Percentiles rank a stretch among this genome's conserved stretches.
phyloP scores from a whole-genome alignment of 2,113 vertebrate genomes.

The Ciconia maguari region DNA sequence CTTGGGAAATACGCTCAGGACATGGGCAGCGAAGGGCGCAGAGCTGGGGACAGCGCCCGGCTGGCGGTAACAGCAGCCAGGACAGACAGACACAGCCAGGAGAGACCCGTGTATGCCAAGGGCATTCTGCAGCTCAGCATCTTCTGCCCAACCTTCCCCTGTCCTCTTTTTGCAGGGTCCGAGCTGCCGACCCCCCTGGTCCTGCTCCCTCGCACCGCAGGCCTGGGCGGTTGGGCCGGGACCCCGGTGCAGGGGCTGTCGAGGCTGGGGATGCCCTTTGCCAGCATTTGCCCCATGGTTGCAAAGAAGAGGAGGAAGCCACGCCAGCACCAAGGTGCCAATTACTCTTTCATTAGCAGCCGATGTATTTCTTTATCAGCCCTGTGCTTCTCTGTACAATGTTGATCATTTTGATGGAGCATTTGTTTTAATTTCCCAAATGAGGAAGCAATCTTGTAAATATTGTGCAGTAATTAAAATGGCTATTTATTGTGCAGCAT shows the following conservation, averaged over 20 bases:
- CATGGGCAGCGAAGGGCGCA: neutral
- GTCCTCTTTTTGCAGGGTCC: accelerated
- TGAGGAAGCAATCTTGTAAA: constrained; percentile 60
- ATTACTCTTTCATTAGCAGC: neutral
- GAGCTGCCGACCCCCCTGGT: neutral
- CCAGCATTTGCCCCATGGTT: accelerated
- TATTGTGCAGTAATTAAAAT: constrained; percentile 62
- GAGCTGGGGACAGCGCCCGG: neutral
- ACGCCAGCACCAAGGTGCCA: neutral
- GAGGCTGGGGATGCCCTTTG: neutral
- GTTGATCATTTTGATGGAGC: constrained; percentile 43
- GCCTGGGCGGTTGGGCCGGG: too few species aligned
- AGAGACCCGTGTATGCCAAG: accelerated
- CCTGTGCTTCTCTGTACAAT: neutral
- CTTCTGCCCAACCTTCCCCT: accelerated
- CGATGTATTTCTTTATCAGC: neutral
- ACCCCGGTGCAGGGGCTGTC: accelerated
- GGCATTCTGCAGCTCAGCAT: neutral
- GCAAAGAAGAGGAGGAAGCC: neutral
- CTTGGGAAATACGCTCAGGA: neutral
- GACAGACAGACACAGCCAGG: neutral
- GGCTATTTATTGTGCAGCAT: constrained; percentile 46
- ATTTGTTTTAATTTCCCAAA: constrained; percentile 66
- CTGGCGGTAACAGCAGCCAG: neutral
- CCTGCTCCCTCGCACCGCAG: neutral